Base-by-base conservation (phyloP, 2,797 vertebrate genomes). In the Scyliorhinus canicula region DNA sequence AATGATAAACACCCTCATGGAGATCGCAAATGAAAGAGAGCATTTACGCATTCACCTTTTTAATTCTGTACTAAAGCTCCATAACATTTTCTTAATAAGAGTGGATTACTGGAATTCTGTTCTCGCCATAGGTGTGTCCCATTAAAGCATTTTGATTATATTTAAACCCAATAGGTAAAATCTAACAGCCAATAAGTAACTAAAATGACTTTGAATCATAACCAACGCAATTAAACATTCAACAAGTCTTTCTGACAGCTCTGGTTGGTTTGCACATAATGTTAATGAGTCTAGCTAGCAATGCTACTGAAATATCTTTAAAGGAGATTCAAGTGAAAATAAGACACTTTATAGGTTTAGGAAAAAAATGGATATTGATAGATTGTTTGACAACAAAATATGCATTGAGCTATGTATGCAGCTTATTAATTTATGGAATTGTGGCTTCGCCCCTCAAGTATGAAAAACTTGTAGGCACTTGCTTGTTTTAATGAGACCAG, bases 171-270 rank as follows among this genome's bases (percentile, higher is more conserved):
- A 8, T 90, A 60, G 60, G 86, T 7, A 90, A 60, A 90, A 35
- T 90, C 60, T 90, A 52, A 57, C 35, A 40, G 63, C 6, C n/a
- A 93, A 44, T 44, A 93, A 44, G n/a, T 93, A 65, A n/a, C 21
- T 65, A 63, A 65, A 44, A 60, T 35, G 19, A 57, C 3, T 35
- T 60, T 90, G 86, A n/a, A n/a, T 90, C n/a, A 60, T 60, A 90
- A 90, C n/a, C 86, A 91, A 91, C 7, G 8, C 3, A 21, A 21
- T 63, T 60, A 65, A 44, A 26, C 44, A 11, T 26, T 65, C 40
- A 35, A 93, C 88, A 93, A 44, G 21, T 93, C n/a, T 65, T 93
- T 63, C n/a, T 63, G 88, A n/a, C n/a, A 93, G 60, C 21, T 44
- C n/a, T 12, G 4, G 14, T 93, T 93, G 19, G 24, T 57, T n/a